Base-by-base conservation (phyloP, 2,888 invertebrate species). In the Chirona hameri region DNA sequence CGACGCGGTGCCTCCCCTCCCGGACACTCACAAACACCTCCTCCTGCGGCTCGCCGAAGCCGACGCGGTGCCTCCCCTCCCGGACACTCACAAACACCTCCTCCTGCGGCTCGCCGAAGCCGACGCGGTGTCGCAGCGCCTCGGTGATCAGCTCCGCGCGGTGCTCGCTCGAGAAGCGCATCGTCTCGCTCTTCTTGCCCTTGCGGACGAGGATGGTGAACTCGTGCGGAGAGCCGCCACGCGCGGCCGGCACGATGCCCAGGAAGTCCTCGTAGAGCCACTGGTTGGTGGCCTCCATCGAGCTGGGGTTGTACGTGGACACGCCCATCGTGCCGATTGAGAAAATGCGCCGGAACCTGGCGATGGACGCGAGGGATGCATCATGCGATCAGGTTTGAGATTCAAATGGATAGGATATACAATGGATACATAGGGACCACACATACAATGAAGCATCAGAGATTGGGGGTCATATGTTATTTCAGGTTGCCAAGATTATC, bases 141-240 rank as follows among this genome's bases (percentile, higher is more conserved):
- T 98, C 95, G 14, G 97, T 97, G 81, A 99, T 90, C 85, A 99
- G 92, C 86, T 98, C 93, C 83, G 95, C 93, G 86, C 98, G 93
- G 88, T 97, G 95, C 87, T 99, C 99, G 0, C 97, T 96, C 21
- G 98, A 97, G 88, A 99, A 97, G 87, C 93, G 94, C 95, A 99
- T 98, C 21, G 93, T 93, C 87, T 98, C 99, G 81, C 92, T 90
- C 90, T 98, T 98, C 86, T 94, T 94, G 48, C 95, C 95, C 86
- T 96, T 97, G 86, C 94, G 94, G 91, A 96, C 93, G 21, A 93
- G 92, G 86, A 96, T 92, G 82, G 93, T 86, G 85, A 90, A 90
- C 86, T 90, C 90, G 86, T 88, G 89, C 83, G 84, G 83, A 29
- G 83, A 84, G 29, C 82, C 82, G 55, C 82, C 84, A 48, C 83